phyloP scores from a whole-genome alignment of 2,888 invertebrate species.

The Scaptomyza caliginosa region DNA sequence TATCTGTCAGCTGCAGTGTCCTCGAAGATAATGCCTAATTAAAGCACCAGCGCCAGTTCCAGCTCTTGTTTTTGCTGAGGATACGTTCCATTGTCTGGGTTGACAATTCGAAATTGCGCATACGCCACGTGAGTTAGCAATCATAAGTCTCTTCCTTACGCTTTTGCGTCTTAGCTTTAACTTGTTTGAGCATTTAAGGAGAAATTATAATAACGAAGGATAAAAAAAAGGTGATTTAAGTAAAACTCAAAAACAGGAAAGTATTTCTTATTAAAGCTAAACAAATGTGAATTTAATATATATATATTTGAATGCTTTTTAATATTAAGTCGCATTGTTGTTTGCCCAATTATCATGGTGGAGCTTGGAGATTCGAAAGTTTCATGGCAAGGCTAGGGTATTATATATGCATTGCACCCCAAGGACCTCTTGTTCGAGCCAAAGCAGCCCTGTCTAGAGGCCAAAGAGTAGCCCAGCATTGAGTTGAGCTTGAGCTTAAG shows the following conservation, averaged over 20 bases:
- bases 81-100: neutral
- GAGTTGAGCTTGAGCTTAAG: constrained; percentile 4
- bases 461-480: constrained; percentile 25
- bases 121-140: constrained; percentile 30
- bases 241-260: no score
- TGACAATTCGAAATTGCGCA: constrained; percentile 21
- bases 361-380: constrained; percentile 13
- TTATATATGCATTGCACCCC: constrained; percentile 39
- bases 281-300: no score
- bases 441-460: neutral
- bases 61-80: neutral
- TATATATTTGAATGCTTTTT: neutral
- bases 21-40: constrained; percentile 59
- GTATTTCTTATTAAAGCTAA: no score
- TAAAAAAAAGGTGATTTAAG: no score
- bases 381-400: constrained; percentile 15
- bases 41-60: constrained; percentile 12
- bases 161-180: no score
- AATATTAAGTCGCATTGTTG: neutral
- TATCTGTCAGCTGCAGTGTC: constrained; percentile 46
- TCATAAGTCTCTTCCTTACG: neutral
- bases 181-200: neutral
- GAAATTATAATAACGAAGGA: no score
- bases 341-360: constrained; percentile 15
- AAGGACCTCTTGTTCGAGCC: constrained; percentile 1